These are phyloP conservation scores for Plagodis dolabraria DNA, from an alignment of 2,888 invertebrate genomes.

Conservation along the genomic window DNA sequence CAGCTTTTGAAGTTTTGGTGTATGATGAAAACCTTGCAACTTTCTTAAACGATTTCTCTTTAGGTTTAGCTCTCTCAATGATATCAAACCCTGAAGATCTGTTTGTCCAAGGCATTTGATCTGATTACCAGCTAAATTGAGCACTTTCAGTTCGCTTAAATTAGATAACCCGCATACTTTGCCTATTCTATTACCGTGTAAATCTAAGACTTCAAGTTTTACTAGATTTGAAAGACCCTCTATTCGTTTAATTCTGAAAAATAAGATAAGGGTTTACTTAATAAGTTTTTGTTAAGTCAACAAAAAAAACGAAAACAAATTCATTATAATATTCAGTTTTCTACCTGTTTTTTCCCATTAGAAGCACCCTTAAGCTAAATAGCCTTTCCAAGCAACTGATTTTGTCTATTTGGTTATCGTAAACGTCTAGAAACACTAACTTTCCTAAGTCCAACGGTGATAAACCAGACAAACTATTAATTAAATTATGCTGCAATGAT, in stretches of 20 bases:
- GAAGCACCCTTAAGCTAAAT: conserved; percentile 91
- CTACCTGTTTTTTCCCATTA: conserved; percentile 96
- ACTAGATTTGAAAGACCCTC: conserved; percentile 89
- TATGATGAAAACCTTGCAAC: conserved; percentile 91
- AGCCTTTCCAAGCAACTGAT: conserved; percentile 91
- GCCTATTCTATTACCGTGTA: conserved; percentile 95
- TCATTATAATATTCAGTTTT: no score
- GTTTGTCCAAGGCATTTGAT: conserved; percentile 90
- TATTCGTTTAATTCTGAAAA: conserved; percentile 89
- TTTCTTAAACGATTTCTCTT: conserved; percentile 93
- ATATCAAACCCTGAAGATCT: conserved; percentile 91
- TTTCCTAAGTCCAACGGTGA: conserved; percentile 86
- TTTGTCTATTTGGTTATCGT: conserved; percentile 96
- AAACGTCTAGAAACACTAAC: conserved; percentile 96
- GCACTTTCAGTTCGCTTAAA: conserved; percentile 92
- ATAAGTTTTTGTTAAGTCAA: background rate
- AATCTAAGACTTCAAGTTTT: conserved; percentile 95
- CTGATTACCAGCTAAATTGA: conserved; percentile 97
- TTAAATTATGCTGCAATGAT: conserved; percentile 96
- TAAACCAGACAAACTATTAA: conserved; percentile 89
- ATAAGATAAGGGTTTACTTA: no score
- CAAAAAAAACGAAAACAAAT: background rate
- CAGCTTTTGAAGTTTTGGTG: conserved; percentile 90
- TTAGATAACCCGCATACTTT: conserved; percentile 88
- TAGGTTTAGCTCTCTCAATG: conserved; percentile 94